Evolutionary conservation across 2,797 vertebrate species (phyloP).

Genomic region (Galago senegalensis): DNA sequence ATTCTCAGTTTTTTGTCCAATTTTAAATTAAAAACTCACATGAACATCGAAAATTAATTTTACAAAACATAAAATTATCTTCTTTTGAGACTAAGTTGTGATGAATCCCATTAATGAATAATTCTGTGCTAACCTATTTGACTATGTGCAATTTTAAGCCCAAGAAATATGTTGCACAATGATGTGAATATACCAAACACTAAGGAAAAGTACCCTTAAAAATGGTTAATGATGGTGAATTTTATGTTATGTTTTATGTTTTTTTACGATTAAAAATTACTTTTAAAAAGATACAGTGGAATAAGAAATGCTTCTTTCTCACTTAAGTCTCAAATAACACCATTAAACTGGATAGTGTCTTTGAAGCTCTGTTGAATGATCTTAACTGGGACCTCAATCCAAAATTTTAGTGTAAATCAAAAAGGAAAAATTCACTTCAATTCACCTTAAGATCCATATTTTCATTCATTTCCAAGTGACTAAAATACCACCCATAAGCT

Average conservation of each 20-base stretch:
- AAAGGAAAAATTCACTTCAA: not conserved
- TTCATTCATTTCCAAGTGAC: not conserved
- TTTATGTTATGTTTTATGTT: not conserved
- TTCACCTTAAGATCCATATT: not conserved
- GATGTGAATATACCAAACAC: not conserved
- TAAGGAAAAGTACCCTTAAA: not conserved
- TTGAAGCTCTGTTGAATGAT: not conserved
- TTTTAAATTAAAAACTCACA: not conserved
- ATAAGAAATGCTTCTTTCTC: not conserved
- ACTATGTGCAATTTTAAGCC: not conserved
- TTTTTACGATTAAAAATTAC: not conserved
- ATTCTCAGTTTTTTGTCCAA: slow-evolving; percentile 5
- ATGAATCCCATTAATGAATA: not conserved
- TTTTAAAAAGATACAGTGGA: not conserved
- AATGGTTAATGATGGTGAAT: not conserved
- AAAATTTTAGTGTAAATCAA: not conserved
- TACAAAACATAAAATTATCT: not conserved
- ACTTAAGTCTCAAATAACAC: not conserved
- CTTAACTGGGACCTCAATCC: not conserved
- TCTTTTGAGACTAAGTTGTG: not conserved
- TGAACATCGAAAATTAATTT: not conserved
- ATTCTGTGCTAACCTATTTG: not conserved
- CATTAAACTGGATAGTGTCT: not conserved
- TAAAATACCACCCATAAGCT: not conserved
- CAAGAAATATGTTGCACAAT: not conserved